Evolutionary conservation across 2,797 vertebrate species (phyloP).

Genomic region (Pachyuromys duprasi): DNA sequence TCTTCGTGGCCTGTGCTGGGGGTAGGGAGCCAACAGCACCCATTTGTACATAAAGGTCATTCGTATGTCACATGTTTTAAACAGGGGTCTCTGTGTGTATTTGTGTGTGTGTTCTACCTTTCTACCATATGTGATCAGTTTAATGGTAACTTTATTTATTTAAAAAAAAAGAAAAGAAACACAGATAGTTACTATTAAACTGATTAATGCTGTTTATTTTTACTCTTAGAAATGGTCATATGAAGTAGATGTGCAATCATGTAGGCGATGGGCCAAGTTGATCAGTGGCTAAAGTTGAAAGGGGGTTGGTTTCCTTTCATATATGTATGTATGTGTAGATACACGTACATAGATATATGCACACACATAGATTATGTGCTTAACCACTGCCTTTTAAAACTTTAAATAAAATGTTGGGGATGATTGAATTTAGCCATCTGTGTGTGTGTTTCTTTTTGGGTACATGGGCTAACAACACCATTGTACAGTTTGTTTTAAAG

Average conservation of each 20-base stretch:
- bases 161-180: constrained; percentile 73
- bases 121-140: constrained; percentile 75
- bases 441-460: constrained; percentile 79
- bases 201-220: constrained; percentile 80
- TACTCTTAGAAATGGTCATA: constrained; percentile 77
- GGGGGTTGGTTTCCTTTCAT: constrained; percentile 75
- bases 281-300: constrained; percentile 75
- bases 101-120: constrained; percentile 71
- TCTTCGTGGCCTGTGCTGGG: constrained; percentile 28
- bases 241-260: constrained; percentile 70
- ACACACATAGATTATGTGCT: constrained; percentile 78
- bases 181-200: constrained; percentile 80
- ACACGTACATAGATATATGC: constrained; percentile 2
- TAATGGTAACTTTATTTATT: constrained; percentile 85
- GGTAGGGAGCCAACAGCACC: background rate
- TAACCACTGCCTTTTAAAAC: constrained; percentile 85
- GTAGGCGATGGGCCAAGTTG: constrained; percentile 66
- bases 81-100: constrained; percentile 64
- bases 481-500: constrained; percentile 38
- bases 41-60: constrained; percentile 77
- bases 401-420: constrained; percentile 84
- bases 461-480: background rate
- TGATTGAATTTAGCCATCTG: constrained; percentile 80
- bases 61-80: constrained; percentile 42
- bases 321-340: constrained; percentile 27